Base-by-base conservation (phyloP, 1,140 invertebrate genomes). In the Sycophila sp. region DNA sequence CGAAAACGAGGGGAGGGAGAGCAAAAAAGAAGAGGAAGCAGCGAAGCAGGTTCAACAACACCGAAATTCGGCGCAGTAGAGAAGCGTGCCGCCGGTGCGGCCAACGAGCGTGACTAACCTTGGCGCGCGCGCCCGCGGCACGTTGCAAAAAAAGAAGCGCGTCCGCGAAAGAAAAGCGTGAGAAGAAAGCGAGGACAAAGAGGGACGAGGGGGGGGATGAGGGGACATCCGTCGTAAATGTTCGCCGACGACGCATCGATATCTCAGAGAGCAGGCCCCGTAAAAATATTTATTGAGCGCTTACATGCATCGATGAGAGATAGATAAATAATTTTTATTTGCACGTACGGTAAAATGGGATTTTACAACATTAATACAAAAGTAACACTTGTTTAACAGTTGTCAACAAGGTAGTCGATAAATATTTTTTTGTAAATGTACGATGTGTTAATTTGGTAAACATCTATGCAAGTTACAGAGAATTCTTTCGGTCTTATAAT, bases 161-260 rank as follows among this genome's bases (percentile, higher is more conserved):
- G 45, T 40, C 15, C 59, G 49, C 36, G 32, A 45, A 45, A 62
- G 45, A 51, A 49, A 69, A 56, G 55, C 66, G 66, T 59, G 55
- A 59, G 56, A 55, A 59, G 40, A 47, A 45, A 34, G 36, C 47
- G 28, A 51, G 36, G 63, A 53, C 32, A 66, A 56, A 66, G 51
- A 66, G 34, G 42, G n/a, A 45, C 15, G 40, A 30, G n/a, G n/a
- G n/a, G 4, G 59, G 32, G 45, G 28, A 24, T 24, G 45, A 30
- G 5, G 40, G 42, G 26, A 45, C 7, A 17, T 3, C 38, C 24
- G 17, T n/a, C 47, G 19, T 22, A 26, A 8, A 26, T 26, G 55
- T 22, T 53, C 36, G 49, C 51, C 38, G 51, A 32, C 11, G 36
- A 19, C 38, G 34, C 47, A 66, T 66, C 47, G 34, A 66, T 66